Base-by-base conservation (phyloP, 2,888 invertebrate species). In the Himalopsyche kuldschensis region DNA sequence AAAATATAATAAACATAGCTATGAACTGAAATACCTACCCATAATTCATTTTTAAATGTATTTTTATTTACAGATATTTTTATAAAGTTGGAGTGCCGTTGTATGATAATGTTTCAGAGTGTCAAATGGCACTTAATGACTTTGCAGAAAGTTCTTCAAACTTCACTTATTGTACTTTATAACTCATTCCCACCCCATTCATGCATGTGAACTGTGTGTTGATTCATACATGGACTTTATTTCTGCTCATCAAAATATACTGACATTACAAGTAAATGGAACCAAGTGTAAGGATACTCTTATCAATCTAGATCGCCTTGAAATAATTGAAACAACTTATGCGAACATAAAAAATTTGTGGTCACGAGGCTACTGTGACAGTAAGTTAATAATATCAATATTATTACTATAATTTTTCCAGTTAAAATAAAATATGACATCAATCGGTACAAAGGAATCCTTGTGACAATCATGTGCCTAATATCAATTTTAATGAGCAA, bases 141-240 rank as follows among this genome's bases (percentile, higher is more conserved):
- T 94, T 94, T 89, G 93, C 94, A 17, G 88, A 90, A 79, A 90
- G 90, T 84, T 91, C 93, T 69, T 91, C 94, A 1, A 90, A 92
- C 87, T 94, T 94, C 87, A 93, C 93, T 0, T 89, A 90, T 81
- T 95, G 95, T 89, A 92, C 94, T 0, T n/a, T n/a, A 92, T 94
- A 84, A 87, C 90, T 82, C 88, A 93, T 89, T 93, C 94, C 17
- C 90, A 93, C 86, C 94, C 95, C 5, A 93, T 95, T 86, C 91
- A 89, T 83, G 88, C 94, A 30, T 95, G 95, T 89, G 91, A 93
- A 88, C 89, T 89, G 77, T 95, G 95, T 89, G 90, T 94, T 15
- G 88, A 91, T 27, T 87, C 90, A 30, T 94, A 93, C 89, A 88
- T 93, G 24, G 88, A 89, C 85, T 92, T 94, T 79, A 86, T 89